Percentiles rank a stretch among this genome's conserved stretches.
phyloP scores from a whole-genome alignment of 2,113 vertebrate genomes.

The Austrofundulus limnaeus region DNA sequence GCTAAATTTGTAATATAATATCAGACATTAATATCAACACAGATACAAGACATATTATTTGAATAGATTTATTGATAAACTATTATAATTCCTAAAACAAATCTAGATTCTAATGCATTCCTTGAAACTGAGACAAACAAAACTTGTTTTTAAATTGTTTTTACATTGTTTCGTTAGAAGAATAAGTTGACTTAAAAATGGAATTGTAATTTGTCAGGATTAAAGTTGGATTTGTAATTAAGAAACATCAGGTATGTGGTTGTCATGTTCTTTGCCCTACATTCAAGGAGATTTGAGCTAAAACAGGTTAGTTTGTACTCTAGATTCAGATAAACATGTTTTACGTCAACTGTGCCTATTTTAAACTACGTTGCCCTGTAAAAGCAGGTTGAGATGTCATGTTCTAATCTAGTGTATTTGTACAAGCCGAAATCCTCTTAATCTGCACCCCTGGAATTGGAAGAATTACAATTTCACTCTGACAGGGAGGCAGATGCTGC shows the following conservation, averaged over 20 bases:
- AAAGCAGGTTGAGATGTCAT: constrained; percentile 43
- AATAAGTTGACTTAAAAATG: too few relatives aligned
- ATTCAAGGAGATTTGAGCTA: constrained; percentile 48
- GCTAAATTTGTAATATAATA: too few relatives aligned
- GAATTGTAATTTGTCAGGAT: constrained; percentile 7
- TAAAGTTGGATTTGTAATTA: not conserved
- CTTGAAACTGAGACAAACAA: too few relatives aligned
- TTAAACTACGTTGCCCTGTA: constrained; percentile 42
- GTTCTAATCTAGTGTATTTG: constrained; percentile 44
- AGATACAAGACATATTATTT: too few relatives aligned
- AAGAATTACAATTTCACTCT: constrained; percentile 41
- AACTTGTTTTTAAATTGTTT: too few relatives aligned
- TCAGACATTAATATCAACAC: too few relatives aligned
- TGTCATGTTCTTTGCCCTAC: constrained; percentile 40
- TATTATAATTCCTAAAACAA: too few relatives aligned
- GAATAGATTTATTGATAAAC: too few relatives aligned
- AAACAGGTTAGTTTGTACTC: constrained; percentile 67
- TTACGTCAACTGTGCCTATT: constrained; percentile 40
- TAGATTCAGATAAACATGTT: constrained; percentile 50
- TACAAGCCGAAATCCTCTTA: constrained; percentile 59
- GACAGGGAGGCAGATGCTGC: constrained; percentile 50
- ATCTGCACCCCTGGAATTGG: constrained; percentile 46
- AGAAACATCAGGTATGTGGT: not conserved
- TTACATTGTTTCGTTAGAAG: too few relatives aligned
- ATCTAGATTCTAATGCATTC: too few relatives aligned